phyloP scores from a whole-genome alignment of 2,797 vertebrate genomes.

The Sylvilagus floridanus region DNA sequence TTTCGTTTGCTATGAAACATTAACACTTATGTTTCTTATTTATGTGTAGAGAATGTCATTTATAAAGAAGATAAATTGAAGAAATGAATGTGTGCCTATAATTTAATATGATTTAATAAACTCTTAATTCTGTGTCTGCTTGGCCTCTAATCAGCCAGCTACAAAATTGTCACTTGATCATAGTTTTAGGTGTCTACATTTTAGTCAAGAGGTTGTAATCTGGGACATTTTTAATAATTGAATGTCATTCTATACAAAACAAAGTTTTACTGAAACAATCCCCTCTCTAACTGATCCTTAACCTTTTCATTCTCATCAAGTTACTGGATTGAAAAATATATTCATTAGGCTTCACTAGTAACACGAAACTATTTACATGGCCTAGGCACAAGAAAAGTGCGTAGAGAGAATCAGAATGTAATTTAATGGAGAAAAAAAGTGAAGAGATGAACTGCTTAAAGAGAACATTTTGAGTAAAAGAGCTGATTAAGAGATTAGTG shows the following conservation, averaged over 20 bases:
- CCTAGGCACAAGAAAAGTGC: background rate
- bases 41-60: slow-evolving; percentile 59
- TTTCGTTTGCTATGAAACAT: slow-evolving; percentile 52
- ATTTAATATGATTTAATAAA: slow-evolving; percentile 20
- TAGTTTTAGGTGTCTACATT: background rate
- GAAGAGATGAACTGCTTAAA: background rate
- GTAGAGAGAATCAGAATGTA: background rate
- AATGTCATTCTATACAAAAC: background rate
- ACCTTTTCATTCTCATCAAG: background rate
- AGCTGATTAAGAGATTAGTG: accelerated
- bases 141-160: slow-evolving; percentile 7
- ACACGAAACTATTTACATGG: background rate
- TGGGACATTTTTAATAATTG: slow-evolving; percentile 13
- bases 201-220: background rate
- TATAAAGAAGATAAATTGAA: slow-evolving; percentile 42
- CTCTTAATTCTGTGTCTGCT: background rate
- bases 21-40: slow-evolving; percentile 66
- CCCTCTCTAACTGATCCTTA: background rate
- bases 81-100: slow-evolving; percentile 19
- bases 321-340: background rate
- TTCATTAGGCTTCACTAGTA: background rate
- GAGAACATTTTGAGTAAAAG: background rate
- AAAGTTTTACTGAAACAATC: background rate
- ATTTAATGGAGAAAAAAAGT: background rate
- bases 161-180: background rate